Conservation (phyloP, 2,113 vertebrate species). For the Apodemus speciosus region DNA sequence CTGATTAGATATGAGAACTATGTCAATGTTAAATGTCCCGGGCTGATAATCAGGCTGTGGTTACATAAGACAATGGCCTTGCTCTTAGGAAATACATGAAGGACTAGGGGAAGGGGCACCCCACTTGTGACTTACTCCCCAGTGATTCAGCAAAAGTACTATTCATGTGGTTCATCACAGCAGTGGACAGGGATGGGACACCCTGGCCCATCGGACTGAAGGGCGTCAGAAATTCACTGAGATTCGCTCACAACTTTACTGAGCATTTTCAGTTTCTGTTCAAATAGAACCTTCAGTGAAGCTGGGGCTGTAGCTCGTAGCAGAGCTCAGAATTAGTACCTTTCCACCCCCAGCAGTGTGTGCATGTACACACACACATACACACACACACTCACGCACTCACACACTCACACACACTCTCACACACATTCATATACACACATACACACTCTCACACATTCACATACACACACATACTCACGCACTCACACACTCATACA, state of each 20-base stretch:
- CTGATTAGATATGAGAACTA: constrained; percentile 45
- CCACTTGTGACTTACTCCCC: background rate
- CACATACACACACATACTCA: background rate
- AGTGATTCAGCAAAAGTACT: constrained; percentile 17
- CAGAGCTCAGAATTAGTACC: background rate
- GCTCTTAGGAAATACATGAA: constrained; percentile 35
- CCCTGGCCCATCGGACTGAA: background rate
- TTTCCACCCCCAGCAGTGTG: background rate
- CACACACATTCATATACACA: background rate
- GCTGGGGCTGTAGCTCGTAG: background rate
- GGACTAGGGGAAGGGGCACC: constrained; percentile 14
- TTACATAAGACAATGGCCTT: constrained; percentile 43
- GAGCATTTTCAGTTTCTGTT: constrained; percentile 4
- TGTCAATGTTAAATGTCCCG: constrained; percentile 35
- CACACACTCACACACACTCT: background rate
- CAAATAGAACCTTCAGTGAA: background rate
- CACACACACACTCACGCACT: background rate
- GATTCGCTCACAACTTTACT: background rate
- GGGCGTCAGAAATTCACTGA: fast-evolving
- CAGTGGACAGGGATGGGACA: background rate
- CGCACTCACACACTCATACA: background rate
- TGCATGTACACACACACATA: fast-evolving
- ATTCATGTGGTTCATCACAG: background rate
- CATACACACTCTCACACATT: too few relatives aligned
- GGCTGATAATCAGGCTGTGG: background rate